A percentile compares a stretch with the other conserved stretches of the same genome.
phyloP scores from a whole-genome alignment of 2,888 invertebrate genomes.

The Eupithecia dodoneata region DNA sequence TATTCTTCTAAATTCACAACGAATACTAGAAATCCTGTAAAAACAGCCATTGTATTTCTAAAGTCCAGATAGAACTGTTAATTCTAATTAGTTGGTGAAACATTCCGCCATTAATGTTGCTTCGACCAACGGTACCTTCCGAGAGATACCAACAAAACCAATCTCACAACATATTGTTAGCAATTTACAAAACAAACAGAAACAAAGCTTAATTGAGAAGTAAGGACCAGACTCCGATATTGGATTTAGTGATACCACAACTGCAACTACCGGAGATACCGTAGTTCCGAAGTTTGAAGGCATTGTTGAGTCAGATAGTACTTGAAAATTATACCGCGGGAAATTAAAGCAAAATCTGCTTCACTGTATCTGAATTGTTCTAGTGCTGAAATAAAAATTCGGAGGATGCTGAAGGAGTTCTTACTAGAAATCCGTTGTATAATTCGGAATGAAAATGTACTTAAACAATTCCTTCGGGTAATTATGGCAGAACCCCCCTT shows the following conservation, averaged over 20 bases:
- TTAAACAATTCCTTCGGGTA: neutral
- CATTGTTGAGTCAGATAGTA: neutral
- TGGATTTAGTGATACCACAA: slow-evolving; percentile 59
- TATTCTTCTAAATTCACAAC: neutral
- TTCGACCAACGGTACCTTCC: slow-evolving; percentile 28
- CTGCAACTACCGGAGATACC: slow-evolving; percentile 54
- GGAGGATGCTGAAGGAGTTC: neutral
- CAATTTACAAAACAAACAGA: slow-evolving; percentile 53
- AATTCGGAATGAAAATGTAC: neutral
- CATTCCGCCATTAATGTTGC: slow-evolving; percentile 24
- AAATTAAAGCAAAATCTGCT: neutral
- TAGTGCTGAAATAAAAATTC: neutral
- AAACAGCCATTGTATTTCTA: neutral
- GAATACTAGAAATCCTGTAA: neutral
- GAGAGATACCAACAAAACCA: slow-evolving; percentile 46
- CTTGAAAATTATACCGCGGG: neutral
- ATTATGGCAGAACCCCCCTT: neutral
- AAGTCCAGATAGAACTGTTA: slow-evolving; percentile 10
- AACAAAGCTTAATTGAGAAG: slow-evolving; percentile 54
- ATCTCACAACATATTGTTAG: slow-evolving; percentile 43
- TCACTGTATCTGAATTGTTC: neutral
- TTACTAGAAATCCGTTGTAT: neutral
- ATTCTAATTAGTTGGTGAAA: slow-evolving; percentile 26
- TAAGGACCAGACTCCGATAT: slow-evolving; percentile 60
- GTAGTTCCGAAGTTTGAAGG: slow-evolving; percentile 24